Evolutionary conservation across 2,113 vertebrate species (phyloP), one percentile per base, ranked within the genome.

Genomic region (Gadus chalcogrammus): DNA sequence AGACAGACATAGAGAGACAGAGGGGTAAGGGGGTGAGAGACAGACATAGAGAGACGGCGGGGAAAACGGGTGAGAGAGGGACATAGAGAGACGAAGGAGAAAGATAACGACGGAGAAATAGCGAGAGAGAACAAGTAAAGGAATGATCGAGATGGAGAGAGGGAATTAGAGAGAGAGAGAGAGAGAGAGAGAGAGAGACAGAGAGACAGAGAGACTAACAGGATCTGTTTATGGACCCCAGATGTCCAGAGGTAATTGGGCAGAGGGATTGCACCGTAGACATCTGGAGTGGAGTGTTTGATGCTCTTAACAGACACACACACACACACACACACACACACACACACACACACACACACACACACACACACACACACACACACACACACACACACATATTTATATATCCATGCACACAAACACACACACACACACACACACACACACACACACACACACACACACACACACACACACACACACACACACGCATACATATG

Each of bases 161-260:
- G 0, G 6, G 3, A 2, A 2, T 24, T 24, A 24, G 24, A 24
- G 24, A n/a, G n/a, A n/a, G n/a, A n/a, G n/a, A 42, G 59, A 64
- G 65, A 63, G 78, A 63, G 73, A 75, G 70, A 69, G 72, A 72
- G n/a, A 58, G 9, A 67, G n/a, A 20, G n/a, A 13, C 35, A 42
- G 38, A 48, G 38, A 22, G 64, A 65, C 18, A 72, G 31, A 62
- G 71, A 61, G 28, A 55, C 66, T 69, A 42, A n/a, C 59, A 70
- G 52, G 8, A 72, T 67, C 78, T 85, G 82, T 82, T 88, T 87
- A 85, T 84, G 75, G 81, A 75, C 81, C 86, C 87, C 88, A 88
- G 89, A 89, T 89, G 87, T 88, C 85, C 74, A 70, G 79, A 88
- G 85, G 85, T 88, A 90, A 89, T 87, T 85, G 87, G 82, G 79